Evolutionary conservation across 2,888 invertebrate species (phyloP), one percentile per base, ranked within the genome.

Genomic region (Sabatieria punctata): DNA sequence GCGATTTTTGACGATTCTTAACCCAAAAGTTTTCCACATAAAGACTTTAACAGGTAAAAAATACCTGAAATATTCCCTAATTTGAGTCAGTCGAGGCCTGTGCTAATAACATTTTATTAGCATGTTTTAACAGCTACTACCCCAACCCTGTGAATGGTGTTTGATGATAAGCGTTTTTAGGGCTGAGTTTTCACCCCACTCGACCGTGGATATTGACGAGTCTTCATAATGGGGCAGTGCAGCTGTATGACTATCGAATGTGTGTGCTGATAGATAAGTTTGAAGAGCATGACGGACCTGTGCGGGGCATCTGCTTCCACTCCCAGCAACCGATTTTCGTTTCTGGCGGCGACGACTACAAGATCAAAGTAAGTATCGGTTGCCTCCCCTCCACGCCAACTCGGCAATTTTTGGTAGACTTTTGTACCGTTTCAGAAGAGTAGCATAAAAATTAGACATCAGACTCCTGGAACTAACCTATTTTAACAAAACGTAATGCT

Each of bases 171-270:
- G 15, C 38, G 1, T 15, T 51, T 57, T 19, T 45, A 64, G 73
- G 95, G 8, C 74, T 97, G 55, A 86, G 89, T 37, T 97, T 97
- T 72, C 97, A 97, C 64, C 84, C 93, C 0, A 95, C 93, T 69
- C 74, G 97, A 43, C 95, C 97, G 58, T 97, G 97, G 97, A 82
- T 97, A 60, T 72, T 97, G 53, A 80, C 84, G 18, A 69, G 71
- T 74, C 79, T 97, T 58, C 97, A 99, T 75, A 95, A 85, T 74
- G 97, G 97, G 50, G 80, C 88, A 52, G 91, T 97, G 60, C 95
- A 99, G 67, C 73, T 99, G 49, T 97, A 95, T 95, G 97, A 99
- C 68, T 99, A 95, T 71, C 85, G 97, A 55, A 97, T 97, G 93
- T 91, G 93, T 67, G 93, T 95, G 2, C 73, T 97, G 52, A 72